Evolutionary conservation across 1,140 invertebrate genomes (phyloP), one percentile per base, ranked within the genome.

Genomic region (Drosophila murphyi): DNA sequence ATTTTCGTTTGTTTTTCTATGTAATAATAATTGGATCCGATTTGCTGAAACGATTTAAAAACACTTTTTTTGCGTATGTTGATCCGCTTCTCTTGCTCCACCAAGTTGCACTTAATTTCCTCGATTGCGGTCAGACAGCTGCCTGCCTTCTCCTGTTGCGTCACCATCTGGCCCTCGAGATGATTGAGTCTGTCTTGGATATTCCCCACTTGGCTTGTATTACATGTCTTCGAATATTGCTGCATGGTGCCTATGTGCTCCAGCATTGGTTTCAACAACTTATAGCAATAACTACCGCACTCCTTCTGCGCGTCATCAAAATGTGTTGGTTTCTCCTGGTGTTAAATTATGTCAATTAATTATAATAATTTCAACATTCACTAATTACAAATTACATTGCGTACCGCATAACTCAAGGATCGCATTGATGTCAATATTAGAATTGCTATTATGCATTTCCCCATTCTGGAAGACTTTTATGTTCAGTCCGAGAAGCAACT

Each of bases 281-380:
- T 48, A 2, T 47, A 48, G 28, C 71, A 68, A 8, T 68, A 73
- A 2, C 39, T 29, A 68, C 34, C 63, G 6, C 71, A 73, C 7
- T 43, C 7, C 3, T 34, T 54, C 2, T 35, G 48, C 20, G 3
- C 5, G 29, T 6, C 34, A 35, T 1, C 10, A 10, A 5, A 32
- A 12, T n/a, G 1, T 48, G 43, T 51, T 8, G 28, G 2, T n/a
- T 50, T 7, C 20, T 48, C 52, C 52, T 47, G 4, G 20, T 20
- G 20, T 20, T 3, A 47, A 10, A 35, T 20, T 20, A 20, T 20
- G 20, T 20, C 20, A 20, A 20, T 20, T 20, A 20, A 20, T 20
- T 20, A 20, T 20, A 20, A 1, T 20, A 20, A 20, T 20, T 20
- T 20, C 20, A 20, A 20, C 20, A 20, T 20, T 20, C 20, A 20